Evolutionary conservation across 2,113 vertebrate species (phyloP), one percentile per base, ranked within the genome.

Genomic region (Actenoides hombroni): DNA sequence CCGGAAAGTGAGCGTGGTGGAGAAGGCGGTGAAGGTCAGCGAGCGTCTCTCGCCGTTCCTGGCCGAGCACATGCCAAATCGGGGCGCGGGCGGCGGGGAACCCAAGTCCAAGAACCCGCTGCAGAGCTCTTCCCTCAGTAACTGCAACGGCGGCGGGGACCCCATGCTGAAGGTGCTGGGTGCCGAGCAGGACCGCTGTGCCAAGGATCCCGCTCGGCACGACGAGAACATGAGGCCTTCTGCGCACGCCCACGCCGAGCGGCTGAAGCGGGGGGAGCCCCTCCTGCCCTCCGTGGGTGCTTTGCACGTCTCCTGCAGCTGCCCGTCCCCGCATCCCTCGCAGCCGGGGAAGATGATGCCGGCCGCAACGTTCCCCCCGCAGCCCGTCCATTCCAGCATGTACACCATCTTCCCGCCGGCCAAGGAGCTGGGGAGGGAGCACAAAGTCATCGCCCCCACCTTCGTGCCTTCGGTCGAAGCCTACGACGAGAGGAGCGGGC

Each of bases 381-480:
- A 98, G 86, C 97, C 98, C 57, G 92, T 98, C 95, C 97, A 98
- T 79, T 95, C 98, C 42, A 97, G 97, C 90, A 97, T 98, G 96
- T 98, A 98, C 92, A 98, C 98, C 56, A 98, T 98, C 94, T 98
- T 98, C 90, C 98, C 98, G 3, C 89, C 97, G 31, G 94, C 97
- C 88, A 98, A 99, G 90, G 99, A 99, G 89, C 97, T 98, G 11
- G 97, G 97, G 85, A 99, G 98, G 84, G 99, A 99, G 97, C 99
- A 99, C 98, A 98, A 99, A 90, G 99, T 99, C 91, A 99, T 98
- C 57, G 99, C 99, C 57, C 99, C 99, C 76, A 99, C 99, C 82
- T 99, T 99, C 25, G 99, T 99, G 98, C 99, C 99, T 99, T 99
- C 99, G 83, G 98, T 99, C 70, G 99, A 99, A 98, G 98, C 99